Evolutionary conservation across 1,140 invertebrate genomes (phyloP).

Genomic region (Calephelis virginiensis): DNA sequence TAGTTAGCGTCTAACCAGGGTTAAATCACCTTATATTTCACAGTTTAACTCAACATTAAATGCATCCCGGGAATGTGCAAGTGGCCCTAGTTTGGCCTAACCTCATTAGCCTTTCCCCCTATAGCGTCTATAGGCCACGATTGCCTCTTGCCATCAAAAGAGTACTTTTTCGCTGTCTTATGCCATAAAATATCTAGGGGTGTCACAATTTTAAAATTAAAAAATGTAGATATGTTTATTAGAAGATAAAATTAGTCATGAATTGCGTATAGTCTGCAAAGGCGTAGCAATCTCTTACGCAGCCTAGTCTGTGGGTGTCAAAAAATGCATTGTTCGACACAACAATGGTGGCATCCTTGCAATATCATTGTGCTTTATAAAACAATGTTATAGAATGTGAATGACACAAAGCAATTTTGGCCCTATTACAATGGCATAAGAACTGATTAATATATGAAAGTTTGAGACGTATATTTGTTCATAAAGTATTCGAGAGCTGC

Average conservation of each 20-base stretch:
- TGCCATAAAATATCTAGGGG: too few species aligned
- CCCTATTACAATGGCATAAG: conserved; percentile 21
- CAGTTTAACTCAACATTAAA: too few species aligned
- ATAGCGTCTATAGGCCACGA: too few species aligned
- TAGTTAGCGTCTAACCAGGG: too few species aligned
- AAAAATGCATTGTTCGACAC: conserved; percentile 53
- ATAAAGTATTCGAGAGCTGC: conserved; percentile 59
- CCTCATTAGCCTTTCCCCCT: too few species aligned
- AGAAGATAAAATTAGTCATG: conserved; percentile 38
- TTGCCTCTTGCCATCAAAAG: too few species aligned
- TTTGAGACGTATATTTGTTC: conserved; percentile 4
- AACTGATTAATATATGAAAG: conserved; percentile 21
- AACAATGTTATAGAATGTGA: conserved; percentile 24
- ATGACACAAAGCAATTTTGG: conserved; percentile 25
- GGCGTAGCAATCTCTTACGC: conserved; percentile 45
- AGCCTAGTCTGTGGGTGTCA: conserved; percentile 52
- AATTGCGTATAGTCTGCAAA: conserved; percentile 45
- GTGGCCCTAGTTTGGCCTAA: too few species aligned
- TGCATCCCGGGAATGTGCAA: too few species aligned
- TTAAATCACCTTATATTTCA: too few species aligned
- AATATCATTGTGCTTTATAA: conserved; percentile 32
- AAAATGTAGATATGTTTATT: background rate
- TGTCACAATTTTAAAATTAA: too few species aligned
- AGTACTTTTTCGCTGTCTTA: too few species aligned
- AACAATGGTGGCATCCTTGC: conserved; percentile 60